Evolutionary conservation across 2,113 vertebrate species (phyloP).

Genomic region (Larimichthys crocea): DNA sequence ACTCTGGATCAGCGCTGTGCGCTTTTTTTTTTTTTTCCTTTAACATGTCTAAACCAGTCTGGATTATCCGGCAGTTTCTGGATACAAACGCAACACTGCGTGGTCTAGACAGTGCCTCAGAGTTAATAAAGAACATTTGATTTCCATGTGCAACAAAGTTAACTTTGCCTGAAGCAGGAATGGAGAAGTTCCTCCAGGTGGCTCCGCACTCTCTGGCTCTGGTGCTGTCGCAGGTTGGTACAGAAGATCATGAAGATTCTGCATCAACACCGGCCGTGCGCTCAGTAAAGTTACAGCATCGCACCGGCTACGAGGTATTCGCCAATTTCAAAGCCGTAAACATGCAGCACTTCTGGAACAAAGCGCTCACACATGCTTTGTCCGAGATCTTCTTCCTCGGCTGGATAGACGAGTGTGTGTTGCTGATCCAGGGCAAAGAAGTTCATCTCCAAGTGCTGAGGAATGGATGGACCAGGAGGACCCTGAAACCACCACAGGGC

Average conservation of each 20-base stretch:
- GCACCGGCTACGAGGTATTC: conserved; percentile 92
- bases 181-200: conserved; percentile 89
- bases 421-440: conserved; percentile 93
- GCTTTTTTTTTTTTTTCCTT: background rate
- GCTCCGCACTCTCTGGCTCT: conserved; percentile 94
- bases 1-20: background rate
- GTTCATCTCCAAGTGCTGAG: conserved; percentile 92
- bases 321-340: conserved; percentile 95
- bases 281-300: conserved; percentile 76
- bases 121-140: background rate
- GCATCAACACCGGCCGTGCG: conserved; percentile 24
- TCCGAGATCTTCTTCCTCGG: conserved; percentile 94
- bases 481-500: conserved; percentile 89
- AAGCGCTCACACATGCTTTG: conserved; percentile 90
- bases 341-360: conserved; percentile 97
- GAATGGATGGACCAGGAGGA: conserved; percentile 91
- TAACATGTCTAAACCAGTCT: background rate
- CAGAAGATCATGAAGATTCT: conserved; percentile 29
- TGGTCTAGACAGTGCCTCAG: background rate
- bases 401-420: conserved; percentile 94
- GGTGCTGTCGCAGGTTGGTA: conserved; percentile 84
- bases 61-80: background rate
- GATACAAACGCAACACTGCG: background rate
- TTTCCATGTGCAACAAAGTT: background rate
- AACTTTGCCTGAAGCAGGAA: conserved; percentile 39